phyloP scores from a whole-genome alignment of 2,888 invertebrate genomes.

The Poecilus cupreus region DNA sequence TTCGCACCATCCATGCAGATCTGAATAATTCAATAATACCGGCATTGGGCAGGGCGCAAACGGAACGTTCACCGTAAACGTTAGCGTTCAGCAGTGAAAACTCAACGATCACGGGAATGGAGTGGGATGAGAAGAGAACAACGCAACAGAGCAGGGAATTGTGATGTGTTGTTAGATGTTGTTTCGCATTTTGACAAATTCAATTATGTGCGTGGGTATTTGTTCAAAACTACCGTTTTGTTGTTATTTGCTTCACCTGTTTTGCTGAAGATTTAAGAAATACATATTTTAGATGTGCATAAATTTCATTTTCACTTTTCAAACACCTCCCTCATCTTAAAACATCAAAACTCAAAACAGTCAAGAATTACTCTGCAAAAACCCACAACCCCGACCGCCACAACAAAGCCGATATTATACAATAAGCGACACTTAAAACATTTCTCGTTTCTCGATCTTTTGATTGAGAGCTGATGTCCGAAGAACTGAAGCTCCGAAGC shows the following conservation, averaged over 20 bases:
- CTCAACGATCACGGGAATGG: conserved; percentile 26
- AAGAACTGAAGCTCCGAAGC: not conserved
- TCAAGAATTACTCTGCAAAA: conserved; percentile 27
- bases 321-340: too few species aligned
- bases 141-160: conserved; percentile 3
- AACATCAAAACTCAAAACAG: conserved; percentile 11
- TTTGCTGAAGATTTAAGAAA: not conserved
- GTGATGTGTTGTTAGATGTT: conserved; percentile 23
- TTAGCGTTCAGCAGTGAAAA: conserved; percentile 4
- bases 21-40: conserved; percentile 71
- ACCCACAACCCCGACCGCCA: not conserved
- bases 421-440: conserved; percentile 40
- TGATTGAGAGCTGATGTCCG: conserved; percentile 27
- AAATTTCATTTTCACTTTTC: too few species aligned
- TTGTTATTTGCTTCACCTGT: not conserved
- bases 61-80: conserved; percentile 23
- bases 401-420: conserved; percentile 36
- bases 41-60: conserved; percentile 67
- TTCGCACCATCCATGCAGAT: conserved; percentile 69
- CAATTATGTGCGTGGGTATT: not conserved
- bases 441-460: conserved; percentile 19
- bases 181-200: conserved; percentile 31
- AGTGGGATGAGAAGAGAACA: not conserved
- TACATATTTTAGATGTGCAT: too few species aligned
- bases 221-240: not conserved